Base-by-base conservation (phyloP, 2,113 vertebrate species). In the Cyprinodon tularosa region DNA sequence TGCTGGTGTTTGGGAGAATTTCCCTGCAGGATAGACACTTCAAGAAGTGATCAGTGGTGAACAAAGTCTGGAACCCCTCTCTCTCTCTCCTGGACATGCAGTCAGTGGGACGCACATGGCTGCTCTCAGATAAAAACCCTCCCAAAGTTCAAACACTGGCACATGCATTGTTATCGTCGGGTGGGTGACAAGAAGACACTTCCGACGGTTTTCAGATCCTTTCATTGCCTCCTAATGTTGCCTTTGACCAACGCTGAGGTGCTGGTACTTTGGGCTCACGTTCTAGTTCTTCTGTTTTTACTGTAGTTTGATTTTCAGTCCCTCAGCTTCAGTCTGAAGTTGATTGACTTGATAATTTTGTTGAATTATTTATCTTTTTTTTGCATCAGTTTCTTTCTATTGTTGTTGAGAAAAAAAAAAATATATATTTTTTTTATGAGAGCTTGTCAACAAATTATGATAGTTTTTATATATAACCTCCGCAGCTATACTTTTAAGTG, bases 201-300 rank as follows among this genome's bases (percentile, higher is more conserved):
- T 92, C 90, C 88, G 86, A 89, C 74, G 84, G 82, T 72, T 84
- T 92, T 90, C 80, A 84, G n/a, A 83, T 76, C 88, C 84, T 90
- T 84, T 85, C 82, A 87, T 66, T 36, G 86, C 82, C 75, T 74
- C 76, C 66, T 53, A 40, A 85, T 91, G 81, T 87, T 67, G 84
- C 20, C n/a, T 3, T n/a, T 0, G 17, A 57, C 17, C 50, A 0
- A 57, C 6, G 50, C 50, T 84, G 69, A 47, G 75, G 82, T 71
- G 65, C 66, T 74, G 77, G 78, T 89, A 81, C 17, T 2, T 57
- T n/a, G 20, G 48, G 50, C 20, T 20, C 17, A 57, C 7, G 17
- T 3, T 57, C 17, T 20, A 15, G 7, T 53, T 20, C 13, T 37
- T 14, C 14, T 38, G 37, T 14, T 66, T 22, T 45, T 45, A 12